Base-by-base conservation (phyloP, 2,888 invertebrate genomes). In the Blastobasis adustella region DNA sequence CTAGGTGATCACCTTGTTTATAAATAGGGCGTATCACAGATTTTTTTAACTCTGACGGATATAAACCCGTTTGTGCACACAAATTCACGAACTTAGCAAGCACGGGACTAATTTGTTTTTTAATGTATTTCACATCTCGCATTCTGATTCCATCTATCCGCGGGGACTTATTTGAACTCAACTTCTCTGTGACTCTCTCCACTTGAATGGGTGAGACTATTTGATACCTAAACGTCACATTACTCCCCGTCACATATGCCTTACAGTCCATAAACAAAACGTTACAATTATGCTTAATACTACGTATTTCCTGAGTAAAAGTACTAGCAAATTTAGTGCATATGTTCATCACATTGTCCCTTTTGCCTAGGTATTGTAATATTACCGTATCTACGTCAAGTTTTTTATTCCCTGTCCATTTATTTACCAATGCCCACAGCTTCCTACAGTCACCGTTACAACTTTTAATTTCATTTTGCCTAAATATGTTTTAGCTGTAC, bases 271-370 rank as follows among this genome's bases (percentile, higher is more conserved):
- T 9, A 37, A 51, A 47, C 9, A 5, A 10, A 9, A 10, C 8
- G n/a, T 39, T 23, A 39, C 51, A 51, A 37, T 38, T 6, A 40
- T 51, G 51, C 5, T 44, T 51, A 40, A 48, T 47, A 9, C 40
- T 45, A 3, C 6, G 9, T 45, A 51, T 51, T 48, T 51, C 51
- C 10, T 40, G 4, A 5, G 51, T 51, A 10, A 51, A 51, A 8
- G 48, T 51, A 37, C 10, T 45, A 41, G 48, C 36, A 41, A 51
- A 48, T 1, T 48, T 48, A 40, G 37, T 45, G 37, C 43, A 48
- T 1, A 51, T 37, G 9, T 45, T 48, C 4, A 3, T 10, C 10
- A 39, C 7, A 10, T 7, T 37, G 8, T 46, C 37, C 9, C 4
- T 46, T 37, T 39, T 47, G 8, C 51, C 51, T 4, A 51, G 41